A percentile compares a stretch with the other conserved stretches of the same genome.
Evolutionary conservation across 2,797 vertebrate genomes (phyloP).

Genomic region (Leptatherina wallacei): DNA sequence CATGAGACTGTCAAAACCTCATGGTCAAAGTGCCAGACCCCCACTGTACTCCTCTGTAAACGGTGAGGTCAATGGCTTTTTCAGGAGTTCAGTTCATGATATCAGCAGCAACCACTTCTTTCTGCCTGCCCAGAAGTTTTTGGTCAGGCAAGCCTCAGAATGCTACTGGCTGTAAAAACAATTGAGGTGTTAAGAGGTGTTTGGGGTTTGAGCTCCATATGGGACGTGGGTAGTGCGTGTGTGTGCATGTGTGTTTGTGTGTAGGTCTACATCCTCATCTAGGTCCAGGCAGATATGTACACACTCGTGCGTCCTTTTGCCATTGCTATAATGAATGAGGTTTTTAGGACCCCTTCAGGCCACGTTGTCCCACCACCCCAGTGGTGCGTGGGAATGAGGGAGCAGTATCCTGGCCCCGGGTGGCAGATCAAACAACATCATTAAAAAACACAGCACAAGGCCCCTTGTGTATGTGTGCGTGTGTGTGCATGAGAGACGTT

Average conservation of each 20-base stretch:
- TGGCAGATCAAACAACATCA: constrained; percentile 78
- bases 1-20: constrained; percentile 47
- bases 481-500: constrained; percentile 46
- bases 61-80: constrained; percentile 65
- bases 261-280: constrained; percentile 7
- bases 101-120: constrained; percentile 60
- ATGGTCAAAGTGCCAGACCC: constrained; percentile 52
- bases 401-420: constrained; percentile 60
- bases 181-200: constrained; percentile 77
- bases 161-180: constrained; percentile 75
- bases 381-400: constrained; percentile 66
- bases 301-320: constrained; percentile 50
- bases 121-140: constrained; percentile 58
- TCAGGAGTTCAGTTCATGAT: constrained; percentile 65
- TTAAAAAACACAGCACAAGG: constrained; percentile 75
- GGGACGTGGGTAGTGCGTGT: constrained; percentile 22
- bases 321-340: constrained; percentile 30
- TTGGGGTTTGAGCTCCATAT: constrained; percentile 66
- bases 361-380: constrained; percentile 36
- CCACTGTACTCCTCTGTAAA: constrained; percentile 49
- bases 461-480: constrained; percentile 57
- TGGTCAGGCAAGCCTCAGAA: constrained; percentile 68
- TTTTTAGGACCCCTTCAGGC: constrained; percentile 28
- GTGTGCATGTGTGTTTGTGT: background rate
- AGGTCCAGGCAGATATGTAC: constrained; percentile 48